Conservation (phyloP, 2,888 invertebrate genomes). For the Antheraea yamamai region DNA sequence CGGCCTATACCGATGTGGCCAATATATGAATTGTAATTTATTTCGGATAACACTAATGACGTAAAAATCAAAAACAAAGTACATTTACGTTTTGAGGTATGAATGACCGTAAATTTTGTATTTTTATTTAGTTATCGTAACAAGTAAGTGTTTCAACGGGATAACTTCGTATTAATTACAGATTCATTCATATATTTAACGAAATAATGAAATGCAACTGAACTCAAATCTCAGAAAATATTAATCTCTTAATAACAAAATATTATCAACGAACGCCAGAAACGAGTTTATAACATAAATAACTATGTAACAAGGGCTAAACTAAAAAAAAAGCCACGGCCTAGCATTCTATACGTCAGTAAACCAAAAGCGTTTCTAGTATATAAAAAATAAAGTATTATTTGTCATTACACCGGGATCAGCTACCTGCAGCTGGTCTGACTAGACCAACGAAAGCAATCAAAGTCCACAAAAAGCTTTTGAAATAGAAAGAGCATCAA, state of each 20-base stretch:
- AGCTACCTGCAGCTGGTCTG: conserved; percentile 72
- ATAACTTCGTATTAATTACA: not conserved
- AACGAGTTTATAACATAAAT: not conserved
- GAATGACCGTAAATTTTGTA: too few species aligned
- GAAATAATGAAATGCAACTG: not conserved
- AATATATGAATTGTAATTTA: too few species aligned
- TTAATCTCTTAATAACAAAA: not conserved
- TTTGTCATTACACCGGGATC: conserved; percentile 44
- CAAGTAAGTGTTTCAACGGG: not conserved
- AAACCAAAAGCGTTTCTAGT: conserved; percentile 54
- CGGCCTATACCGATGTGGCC: too few species aligned
- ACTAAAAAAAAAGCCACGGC: conserved; percentile 42
- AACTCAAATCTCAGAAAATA: not conserved
- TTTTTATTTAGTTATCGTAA: too few species aligned
- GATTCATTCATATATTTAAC: not conserved
- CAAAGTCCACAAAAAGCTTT: conserved; percentile 68
- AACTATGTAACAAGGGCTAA: conserved; percentile 20
- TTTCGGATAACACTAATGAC: too few species aligned
- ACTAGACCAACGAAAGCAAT: conserved; percentile 67
- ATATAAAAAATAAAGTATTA: conserved; percentile 59
- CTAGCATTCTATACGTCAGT: conserved; percentile 38
- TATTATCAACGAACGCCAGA: not conserved
- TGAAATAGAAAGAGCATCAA: conserved; percentile 70
- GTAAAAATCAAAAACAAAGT: too few species aligned
- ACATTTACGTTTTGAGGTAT: too few species aligned